Conservation (phyloP, 2,888 invertebrate genomes). For the Nematopogon swammerdamellus region DNA sequence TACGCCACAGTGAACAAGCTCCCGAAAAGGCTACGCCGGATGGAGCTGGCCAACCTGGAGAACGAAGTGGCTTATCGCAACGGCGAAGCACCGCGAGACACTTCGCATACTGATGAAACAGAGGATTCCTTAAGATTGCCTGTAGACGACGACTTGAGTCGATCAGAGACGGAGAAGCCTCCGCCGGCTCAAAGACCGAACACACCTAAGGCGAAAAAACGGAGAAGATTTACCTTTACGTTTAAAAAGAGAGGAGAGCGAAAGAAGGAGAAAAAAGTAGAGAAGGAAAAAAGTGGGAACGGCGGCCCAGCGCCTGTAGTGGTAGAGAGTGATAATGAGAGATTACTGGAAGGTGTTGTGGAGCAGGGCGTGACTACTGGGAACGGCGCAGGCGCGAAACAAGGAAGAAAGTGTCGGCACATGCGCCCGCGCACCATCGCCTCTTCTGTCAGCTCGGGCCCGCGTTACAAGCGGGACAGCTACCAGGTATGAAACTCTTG, state of each 20-base stretch:
- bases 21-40: slow-evolving; percentile 43
- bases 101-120: slow-evolving; percentile 39
- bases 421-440: slow-evolving; percentile 29
- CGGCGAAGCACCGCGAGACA: slow-evolving; percentile 33
- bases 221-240: slow-evolving; percentile 43
- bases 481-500: slow-evolving; percentile 55
- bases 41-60: slow-evolving; percentile 46
- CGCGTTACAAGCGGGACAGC: slow-evolving; percentile 52
- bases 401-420: slow-evolving; percentile 17
- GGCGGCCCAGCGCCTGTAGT: slow-evolving; percentile 23
- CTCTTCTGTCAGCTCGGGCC: slow-evolving; percentile 45
- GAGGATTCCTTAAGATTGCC: slow-evolving; percentile 34
- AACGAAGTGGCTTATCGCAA: slow-evolving; percentile 46
- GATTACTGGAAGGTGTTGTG: slow-evolving; percentile 40
- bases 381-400: slow-evolving; percentile 16
- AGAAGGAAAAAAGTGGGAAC: slow-evolving; percentile 34
- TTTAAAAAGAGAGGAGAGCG: slow-evolving; percentile 47
- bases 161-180: slow-evolving; percentile 44
- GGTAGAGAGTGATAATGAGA: slow-evolving; percentile 42
- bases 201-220: slow-evolving; percentile 44
- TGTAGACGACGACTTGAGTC: slow-evolving; percentile 44
- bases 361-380: slow-evolving; percentile 18
- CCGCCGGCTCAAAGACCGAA: slow-evolving; percentile 36
- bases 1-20: slow-evolving; percentile 52
- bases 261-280: slow-evolving; percentile 42